Percentiles rank a stretch among this genome's conserved stretches.
Evolutionary conservation across 2,113 vertebrate genomes (phyloP).

Genomic region (Rhipidura dahli): DNA sequence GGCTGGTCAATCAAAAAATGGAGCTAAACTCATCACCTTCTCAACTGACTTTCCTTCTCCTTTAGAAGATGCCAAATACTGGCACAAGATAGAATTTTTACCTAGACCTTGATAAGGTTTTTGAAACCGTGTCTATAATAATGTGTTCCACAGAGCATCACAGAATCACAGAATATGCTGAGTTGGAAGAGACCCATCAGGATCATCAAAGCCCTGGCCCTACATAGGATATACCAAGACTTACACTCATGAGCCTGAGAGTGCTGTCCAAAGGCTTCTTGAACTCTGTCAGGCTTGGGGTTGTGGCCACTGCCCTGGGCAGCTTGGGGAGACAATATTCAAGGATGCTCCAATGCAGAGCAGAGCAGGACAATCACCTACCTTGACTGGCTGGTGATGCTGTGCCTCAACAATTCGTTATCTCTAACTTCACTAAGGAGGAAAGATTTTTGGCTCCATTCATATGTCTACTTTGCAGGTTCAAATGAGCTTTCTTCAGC

Average conservation of each 20-base stretch:
- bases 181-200: neutral
- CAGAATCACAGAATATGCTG: neutral
- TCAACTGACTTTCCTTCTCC: neutral
- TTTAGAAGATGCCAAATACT: constrained; percentile 2
- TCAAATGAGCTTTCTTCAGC: neutral
- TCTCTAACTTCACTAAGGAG: neutral
- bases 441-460: neutral
- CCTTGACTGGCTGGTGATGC: neutral
- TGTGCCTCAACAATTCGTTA: neutral
- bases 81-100: neutral
- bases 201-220: neutral
- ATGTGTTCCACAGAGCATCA: neutral
- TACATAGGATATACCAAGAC: fast-evolving
- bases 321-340: neutral
- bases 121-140: neutral
- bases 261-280: neutral
- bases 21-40: neutral
- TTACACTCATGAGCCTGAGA: neutral
- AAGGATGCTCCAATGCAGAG: too few species aligned
- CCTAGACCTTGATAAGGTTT: neutral
- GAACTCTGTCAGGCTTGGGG: neutral
- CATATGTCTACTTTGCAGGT: neutral
- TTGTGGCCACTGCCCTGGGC: neutral
- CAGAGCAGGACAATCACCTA: neutral
- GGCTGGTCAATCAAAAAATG: neutral